These are phyloP conservation scores for Rhyacophila brunnea DNA, from an alignment of 1,140 invertebrate genomes.

Conservation along the genomic window DNA sequence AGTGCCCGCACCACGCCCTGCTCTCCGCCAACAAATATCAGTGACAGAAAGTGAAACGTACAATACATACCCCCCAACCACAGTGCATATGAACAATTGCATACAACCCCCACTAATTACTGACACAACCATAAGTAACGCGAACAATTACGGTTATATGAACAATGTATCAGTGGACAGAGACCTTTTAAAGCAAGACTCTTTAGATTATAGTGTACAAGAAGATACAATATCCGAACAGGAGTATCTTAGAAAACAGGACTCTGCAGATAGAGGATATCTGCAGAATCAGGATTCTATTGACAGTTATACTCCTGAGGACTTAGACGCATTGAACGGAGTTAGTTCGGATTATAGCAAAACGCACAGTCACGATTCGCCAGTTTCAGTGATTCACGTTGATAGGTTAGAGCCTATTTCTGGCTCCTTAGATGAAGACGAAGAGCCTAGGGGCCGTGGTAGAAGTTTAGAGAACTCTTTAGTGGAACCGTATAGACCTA, in stretches of 20 bases:
- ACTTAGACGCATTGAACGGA: slow-evolving; percentile 24
- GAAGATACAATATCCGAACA: slow-evolving; percentile 29
- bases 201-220: slow-evolving; percentile 30
- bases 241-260: slow-evolving; percentile 38
- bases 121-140: slow-evolving; percentile 12
- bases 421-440: slow-evolving; percentile 36
- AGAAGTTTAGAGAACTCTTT: slow-evolving; percentile 36
- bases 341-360: slow-evolving; percentile 35
- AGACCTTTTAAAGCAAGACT: slow-evolving; percentile 29
- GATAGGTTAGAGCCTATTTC: slow-evolving; percentile 40
- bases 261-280: slow-evolving; percentile 39
- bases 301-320: slow-evolving; percentile 47
- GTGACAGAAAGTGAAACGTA: slow-evolving; percentile 49
- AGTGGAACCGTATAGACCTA: slow-evolving; percentile 42
- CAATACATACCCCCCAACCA: slow-evolving; percentile 47
- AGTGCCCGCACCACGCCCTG: slow-evolving; percentile 43
- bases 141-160: slow-evolving; percentile 26
- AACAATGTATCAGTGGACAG: slow-evolving; percentile 18
- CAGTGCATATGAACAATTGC: slow-evolving; percentile 45
- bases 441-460: slow-evolving; percentile 39
- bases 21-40: slow-evolving; percentile 49
- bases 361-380: slow-evolving; percentile 42
- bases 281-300: slow-evolving; percentile 52
- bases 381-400: slow-evolving; percentile 47
- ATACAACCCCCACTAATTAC: slow-evolving; percentile 41